Conservation (phyloP, 1,140 invertebrate species). For the Lucilia sericata region DNA sequence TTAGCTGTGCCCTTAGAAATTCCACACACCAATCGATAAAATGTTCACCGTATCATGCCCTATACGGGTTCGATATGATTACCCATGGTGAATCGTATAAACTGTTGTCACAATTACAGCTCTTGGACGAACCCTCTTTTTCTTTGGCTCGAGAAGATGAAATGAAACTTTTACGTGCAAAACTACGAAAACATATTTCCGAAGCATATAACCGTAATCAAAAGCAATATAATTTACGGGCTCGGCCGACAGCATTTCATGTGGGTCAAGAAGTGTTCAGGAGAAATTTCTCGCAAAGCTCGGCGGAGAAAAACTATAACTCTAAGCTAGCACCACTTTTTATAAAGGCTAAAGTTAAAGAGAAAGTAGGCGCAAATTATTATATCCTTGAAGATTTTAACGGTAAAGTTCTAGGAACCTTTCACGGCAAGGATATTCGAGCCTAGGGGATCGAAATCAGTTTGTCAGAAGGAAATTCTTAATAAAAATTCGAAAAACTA, state of each 20-base stretch:
- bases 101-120: constrained; percentile 28
- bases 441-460: background rate
- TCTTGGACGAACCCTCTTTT: background rate
- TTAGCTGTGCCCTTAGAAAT: constrained; percentile 37
- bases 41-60: constrained; percentile 38
- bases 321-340: constrained; percentile 13
- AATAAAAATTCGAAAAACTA: too few species aligned
- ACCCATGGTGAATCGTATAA: constrained; percentile 45
- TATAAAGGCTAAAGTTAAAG: constrained; percentile 9
- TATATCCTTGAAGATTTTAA: constrained; percentile 29
- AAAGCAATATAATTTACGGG: constrained; percentile 6
- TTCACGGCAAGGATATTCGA: constrained; percentile 31
- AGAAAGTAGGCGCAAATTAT: constrained; percentile 19
- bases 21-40: constrained; percentile 1
- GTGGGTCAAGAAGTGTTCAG: constrained; percentile 32
- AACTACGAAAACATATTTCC: constrained; percentile 13
- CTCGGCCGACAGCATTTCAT: background rate
- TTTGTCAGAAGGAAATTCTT: too few species aligned
- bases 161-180: background rate
- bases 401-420: constrained; percentile 20
- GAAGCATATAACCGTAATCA: constrained; percentile 21
- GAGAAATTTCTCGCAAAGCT: constrained; percentile 27
- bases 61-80: constrained; percentile 46
- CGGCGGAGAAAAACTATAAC: background rate
- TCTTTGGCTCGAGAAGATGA: constrained; percentile 8